Evolutionary conservation across 2,888 invertebrate species (phyloP).

Genomic region (Leucozona laternaria): DNA sequence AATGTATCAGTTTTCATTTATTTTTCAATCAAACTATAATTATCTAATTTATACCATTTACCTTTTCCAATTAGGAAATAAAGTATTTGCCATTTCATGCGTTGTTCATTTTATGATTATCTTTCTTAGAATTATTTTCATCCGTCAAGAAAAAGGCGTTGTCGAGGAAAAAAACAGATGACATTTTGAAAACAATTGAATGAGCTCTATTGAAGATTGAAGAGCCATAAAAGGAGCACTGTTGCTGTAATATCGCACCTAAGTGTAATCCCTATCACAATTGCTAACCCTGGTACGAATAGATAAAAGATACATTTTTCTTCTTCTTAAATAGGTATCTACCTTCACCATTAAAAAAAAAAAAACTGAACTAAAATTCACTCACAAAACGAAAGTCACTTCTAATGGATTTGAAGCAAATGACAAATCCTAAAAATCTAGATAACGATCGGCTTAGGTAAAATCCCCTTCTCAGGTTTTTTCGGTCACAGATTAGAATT

Average conservation of each 20-base stretch:
- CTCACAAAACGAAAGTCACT: conserved; percentile 20
- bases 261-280: conserved; percentile 78
- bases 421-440: conserved; percentile 45
- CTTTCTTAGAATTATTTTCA: background rate
- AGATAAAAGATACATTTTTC: conserved; percentile 66
- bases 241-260: conserved; percentile 77
- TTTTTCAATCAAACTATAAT: conserved; percentile 39
- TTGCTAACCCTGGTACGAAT: conserved; percentile 76
- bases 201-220: background rate
- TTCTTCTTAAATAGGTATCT: background rate
- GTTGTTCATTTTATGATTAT: background rate
- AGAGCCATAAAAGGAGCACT: conserved; percentile 54
- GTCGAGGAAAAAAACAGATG: conserved; percentile 28
- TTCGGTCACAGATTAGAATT: background rate
- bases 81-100: conserved; percentile 1
- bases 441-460: conserved; percentile 46
- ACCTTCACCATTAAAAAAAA: conserved; percentile 44
- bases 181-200: conserved; percentile 51
- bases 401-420: conserved; percentile 48
- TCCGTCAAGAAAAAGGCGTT: conserved; percentile 34
- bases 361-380: conserved; percentile 63
- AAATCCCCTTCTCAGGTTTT: conserved; percentile 33
- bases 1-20: conserved; percentile 50
- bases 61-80: conserved; percentile 54
- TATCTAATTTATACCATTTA: background rate